A percentile compares a stretch with the other conserved stretches of the same genome.
Conservation (phyloP, 2,113 vertebrate species). For the Istiophorus platypterus region DNA sequence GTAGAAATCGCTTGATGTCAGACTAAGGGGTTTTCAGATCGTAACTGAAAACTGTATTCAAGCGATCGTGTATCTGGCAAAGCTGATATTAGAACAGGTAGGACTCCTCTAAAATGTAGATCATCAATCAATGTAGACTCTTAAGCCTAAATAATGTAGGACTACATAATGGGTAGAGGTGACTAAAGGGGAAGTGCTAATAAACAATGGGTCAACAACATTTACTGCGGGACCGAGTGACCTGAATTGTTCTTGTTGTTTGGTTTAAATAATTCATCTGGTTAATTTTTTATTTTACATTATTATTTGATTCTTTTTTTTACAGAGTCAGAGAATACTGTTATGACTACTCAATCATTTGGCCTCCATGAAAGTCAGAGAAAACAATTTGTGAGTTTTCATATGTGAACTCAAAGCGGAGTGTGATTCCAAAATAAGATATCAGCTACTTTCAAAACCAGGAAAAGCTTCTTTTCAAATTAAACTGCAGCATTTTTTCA, state of each 20-base stretch:
- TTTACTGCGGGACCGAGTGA: neutral
- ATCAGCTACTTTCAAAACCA: too few species aligned
- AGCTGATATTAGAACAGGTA: conserved; percentile 29
- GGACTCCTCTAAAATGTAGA: conserved; percentile 30
- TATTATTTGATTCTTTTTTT: neutral
- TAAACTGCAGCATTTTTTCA: too few species aligned
- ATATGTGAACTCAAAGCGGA: neutral
- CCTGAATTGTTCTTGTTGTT: neutral
- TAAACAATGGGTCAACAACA: neutral
- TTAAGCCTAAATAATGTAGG: neutral
- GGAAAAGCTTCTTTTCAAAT: too few species aligned
- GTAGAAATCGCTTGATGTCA: conserved; percentile 19
- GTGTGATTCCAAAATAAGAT: too few species aligned
- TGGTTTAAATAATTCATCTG: neutral
- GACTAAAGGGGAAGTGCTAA: conserved; percentile 34
- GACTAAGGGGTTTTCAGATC: neutral
- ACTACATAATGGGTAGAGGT: neutral
- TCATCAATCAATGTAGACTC: conserved; percentile 37
- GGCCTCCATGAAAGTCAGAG: too few species aligned
- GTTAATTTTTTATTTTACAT: neutral
- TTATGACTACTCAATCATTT: neutral
- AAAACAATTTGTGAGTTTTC: neutral
- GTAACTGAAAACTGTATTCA: conserved; percentile 7
- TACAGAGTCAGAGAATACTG: neutral
- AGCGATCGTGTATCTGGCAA: neutral